Evolutionary conservation across 2,113 vertebrate species (phyloP).

Genomic region (Physeter macrocephalus): DNA sequence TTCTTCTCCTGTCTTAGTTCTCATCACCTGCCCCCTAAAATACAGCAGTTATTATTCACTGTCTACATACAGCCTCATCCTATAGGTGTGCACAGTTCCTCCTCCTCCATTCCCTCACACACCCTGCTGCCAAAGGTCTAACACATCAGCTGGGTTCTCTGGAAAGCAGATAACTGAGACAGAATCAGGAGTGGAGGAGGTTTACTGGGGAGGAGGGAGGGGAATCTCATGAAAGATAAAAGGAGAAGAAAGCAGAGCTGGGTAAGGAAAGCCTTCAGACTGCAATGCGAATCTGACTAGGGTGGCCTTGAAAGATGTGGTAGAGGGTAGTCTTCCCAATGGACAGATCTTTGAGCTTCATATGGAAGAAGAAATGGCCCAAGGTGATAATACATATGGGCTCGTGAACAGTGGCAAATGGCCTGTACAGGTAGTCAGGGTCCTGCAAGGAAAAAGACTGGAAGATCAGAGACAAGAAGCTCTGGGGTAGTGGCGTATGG

Average conservation of each 20-base stretch:
- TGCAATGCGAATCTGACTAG: background rate
- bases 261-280: background rate
- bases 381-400: background rate
- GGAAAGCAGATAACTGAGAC: background rate
- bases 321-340: background rate
- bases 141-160: background rate
- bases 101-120: background rate
- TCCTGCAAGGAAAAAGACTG: background rate
- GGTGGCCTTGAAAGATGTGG: background rate
- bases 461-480: background rate
- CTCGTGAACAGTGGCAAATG: background rate
- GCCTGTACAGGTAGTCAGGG: background rate
- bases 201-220: background rate
- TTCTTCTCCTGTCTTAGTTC: background rate
- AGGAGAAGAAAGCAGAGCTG: background rate
- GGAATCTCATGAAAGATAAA: background rate
- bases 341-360: background rate
- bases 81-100: background rate
- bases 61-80: background rate
- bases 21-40: background rate
- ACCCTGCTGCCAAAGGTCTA: background rate
- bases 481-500: background rate
- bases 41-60: background rate
- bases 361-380: background rate
- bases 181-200: background rate